Percentiles rank a stretch among this genome's conserved stretches.
phyloP scores from a whole-genome alignment of 2,113 vertebrate genomes.

The Asarcornis scutulata region DNA sequence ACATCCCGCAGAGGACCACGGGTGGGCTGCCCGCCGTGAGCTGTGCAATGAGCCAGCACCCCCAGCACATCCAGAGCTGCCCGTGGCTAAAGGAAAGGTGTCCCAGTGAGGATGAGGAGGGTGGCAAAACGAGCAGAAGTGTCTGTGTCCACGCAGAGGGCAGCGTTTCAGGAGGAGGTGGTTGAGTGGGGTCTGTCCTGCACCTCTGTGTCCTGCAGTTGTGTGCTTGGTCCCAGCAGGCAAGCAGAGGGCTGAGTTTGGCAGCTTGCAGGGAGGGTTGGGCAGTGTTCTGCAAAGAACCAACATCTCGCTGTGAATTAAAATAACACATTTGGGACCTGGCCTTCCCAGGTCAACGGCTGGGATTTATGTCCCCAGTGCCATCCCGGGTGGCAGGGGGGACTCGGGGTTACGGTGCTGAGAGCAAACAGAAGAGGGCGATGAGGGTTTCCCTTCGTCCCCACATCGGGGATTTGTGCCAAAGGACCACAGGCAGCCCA shows the following conservation, averaged over 20 bases:
- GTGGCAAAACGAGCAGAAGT: too few relatives aligned
- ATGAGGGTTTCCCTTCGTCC: not conserved
- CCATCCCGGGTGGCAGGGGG: not conserved
- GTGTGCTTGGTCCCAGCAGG: too few relatives aligned
- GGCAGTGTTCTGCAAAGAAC: not conserved
- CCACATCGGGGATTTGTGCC: accelerated
- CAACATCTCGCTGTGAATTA: not conserved
- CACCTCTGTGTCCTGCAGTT: too few relatives aligned
- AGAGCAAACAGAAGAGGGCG: not conserved
- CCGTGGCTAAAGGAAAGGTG: too few relatives aligned
- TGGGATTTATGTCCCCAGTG: not conserved
- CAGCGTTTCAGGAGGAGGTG: too few relatives aligned
- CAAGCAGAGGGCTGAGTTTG: not conserved
- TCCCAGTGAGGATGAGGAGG: too few relatives aligned
- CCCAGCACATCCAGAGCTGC: too few relatives aligned
- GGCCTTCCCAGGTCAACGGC: not conserved
- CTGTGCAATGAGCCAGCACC: too few relatives aligned
- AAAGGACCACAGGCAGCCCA: not conserved
- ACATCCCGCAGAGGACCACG: too few relatives aligned
- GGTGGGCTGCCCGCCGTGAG: too few relatives aligned
- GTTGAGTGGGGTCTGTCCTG: too few relatives aligned
- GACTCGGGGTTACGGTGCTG: not conserved
- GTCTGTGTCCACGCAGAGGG: too few relatives aligned
- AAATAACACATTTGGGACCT: not conserved
- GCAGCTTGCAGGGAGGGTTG: not conserved